Evolutionary conservation across 2,113 vertebrate genomes (phyloP).

Genomic region (Crotalus viridis): DNA sequence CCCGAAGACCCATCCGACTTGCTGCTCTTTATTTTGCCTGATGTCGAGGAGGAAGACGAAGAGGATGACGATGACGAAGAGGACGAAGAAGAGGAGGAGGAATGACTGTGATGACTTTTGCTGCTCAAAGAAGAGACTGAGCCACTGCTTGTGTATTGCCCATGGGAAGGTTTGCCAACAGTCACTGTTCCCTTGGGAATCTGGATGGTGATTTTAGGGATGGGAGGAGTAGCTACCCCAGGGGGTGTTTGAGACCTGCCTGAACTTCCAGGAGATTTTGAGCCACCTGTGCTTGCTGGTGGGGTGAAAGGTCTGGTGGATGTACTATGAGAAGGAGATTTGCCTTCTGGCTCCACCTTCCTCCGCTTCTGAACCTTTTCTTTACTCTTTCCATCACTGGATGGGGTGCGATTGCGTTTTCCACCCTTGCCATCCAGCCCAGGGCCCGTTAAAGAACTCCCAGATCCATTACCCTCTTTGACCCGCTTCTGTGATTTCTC

Average conservation of each 20-base stretch:
- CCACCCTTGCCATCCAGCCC: constrained; percentile 85
- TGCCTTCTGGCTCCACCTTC: constrained; percentile 91
- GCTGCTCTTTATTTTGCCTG: constrained; percentile 92
- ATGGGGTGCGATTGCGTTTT: constrained; percentile 93
- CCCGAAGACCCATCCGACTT: constrained; percentile 87
- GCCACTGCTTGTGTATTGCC: constrained; percentile 90
- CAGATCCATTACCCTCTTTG: constrained; percentile 80
- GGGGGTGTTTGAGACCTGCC: constrained; percentile 95
- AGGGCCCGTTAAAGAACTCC: constrained; percentile 68
- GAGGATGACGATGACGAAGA: constrained; percentile 81
- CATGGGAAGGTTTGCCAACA: constrained; percentile 91
- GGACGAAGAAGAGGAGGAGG: constrained; percentile 84
- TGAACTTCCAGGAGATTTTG: constrained; percentile 94
- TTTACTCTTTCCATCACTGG: constrained; percentile 94
- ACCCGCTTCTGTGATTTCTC: constrained; percentile 80
- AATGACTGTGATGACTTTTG: constrained; percentile 95
- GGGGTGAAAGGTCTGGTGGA: constrained; percentile 91
- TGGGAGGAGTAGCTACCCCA: constrained; percentile 89
- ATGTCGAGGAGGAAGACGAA: constrained; percentile 82
- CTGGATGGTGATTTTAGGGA: constrained; percentile 98
- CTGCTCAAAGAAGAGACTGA: constrained; percentile 80
- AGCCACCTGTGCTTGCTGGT: constrained; percentile 88
- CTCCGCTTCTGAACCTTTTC: constrained; percentile 95
- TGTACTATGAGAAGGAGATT: constrained; percentile 92
- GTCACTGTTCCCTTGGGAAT: constrained; percentile 93